phyloP scores from a whole-genome alignment of 2,888 invertebrate genomes.

The Bruchidius siliquastri region DNA sequence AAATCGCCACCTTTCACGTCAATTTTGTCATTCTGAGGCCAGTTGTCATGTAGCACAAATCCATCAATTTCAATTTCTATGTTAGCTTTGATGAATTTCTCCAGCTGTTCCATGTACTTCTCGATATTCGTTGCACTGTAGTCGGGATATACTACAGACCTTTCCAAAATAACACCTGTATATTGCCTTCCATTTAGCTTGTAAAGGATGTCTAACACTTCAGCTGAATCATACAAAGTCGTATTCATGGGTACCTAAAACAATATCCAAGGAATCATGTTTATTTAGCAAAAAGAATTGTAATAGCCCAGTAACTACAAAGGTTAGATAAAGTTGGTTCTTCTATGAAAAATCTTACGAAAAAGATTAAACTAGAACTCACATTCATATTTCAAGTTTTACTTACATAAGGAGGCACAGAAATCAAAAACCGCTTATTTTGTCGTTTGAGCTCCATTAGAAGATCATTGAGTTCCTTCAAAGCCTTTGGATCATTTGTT shows the following conservation, averaged over 20 bases:
- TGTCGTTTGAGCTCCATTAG: slow-evolving; percentile 11
- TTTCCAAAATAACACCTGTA: slow-evolving; percentile 32
- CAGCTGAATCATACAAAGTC: slow-evolving; percentile 28
- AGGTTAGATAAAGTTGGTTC: too few species aligned
- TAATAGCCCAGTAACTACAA: too few species aligned
- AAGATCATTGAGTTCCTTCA: slow-evolving; percentile 9
- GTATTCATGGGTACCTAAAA: slow-evolving; percentile 15
- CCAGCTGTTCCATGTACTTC: slow-evolving; percentile 28
- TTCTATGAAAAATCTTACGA: too few species aligned
- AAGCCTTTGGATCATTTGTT: not conserved
- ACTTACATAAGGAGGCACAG: slow-evolving; percentile 42
- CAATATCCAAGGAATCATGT: not conserved
- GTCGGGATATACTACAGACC: slow-evolving; percentile 41
- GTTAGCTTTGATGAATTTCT: slow-evolving; percentile 16
- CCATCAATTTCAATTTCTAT: slow-evolving; percentile 41
- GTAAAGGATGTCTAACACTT: slow-evolving; percentile 32
- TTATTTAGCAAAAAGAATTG: too few species aligned
- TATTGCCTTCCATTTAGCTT: slow-evolving; percentile 25
- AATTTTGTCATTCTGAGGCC: slow-evolving; percentile 49
- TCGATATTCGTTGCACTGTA: slow-evolving; percentile 27
- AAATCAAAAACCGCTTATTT: slow-evolving; percentile 33
- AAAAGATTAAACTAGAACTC: too few species aligned
- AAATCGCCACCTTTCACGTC: slow-evolving; percentile 39
- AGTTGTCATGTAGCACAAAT: slow-evolving; percentile 52
- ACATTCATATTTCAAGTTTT: too few species aligned